Percentiles rank a stretch among this genome's conserved stretches.
Conservation (phyloP, 1,140 invertebrate species). For the Apis laboriosa region DNA sequence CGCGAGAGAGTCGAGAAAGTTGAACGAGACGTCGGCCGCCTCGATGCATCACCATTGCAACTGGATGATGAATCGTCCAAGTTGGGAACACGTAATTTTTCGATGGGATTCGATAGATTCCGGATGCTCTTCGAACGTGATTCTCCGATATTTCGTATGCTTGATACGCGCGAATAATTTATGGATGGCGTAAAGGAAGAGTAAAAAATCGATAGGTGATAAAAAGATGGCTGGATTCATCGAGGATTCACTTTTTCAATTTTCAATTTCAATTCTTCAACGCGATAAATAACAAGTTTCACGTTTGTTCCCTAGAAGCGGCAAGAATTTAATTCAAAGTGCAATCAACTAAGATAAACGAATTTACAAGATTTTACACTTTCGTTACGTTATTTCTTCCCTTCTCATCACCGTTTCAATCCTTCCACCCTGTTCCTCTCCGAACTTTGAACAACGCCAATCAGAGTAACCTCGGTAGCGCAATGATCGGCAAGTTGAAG, state of each 20-base stretch:
- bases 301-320: background rate
- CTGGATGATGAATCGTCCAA: background rate
- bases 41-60: too few species aligned
- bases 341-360: constrained; percentile 11
- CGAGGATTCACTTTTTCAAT: background rate
- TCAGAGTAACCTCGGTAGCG: background rate
- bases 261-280: background rate
- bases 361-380: constrained; percentile 33
- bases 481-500: background rate
- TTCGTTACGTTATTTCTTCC: too few species aligned
- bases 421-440: background rate
- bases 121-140: background rate
- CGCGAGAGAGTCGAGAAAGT: background rate
- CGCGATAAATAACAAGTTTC: background rate
- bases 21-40: background rate
- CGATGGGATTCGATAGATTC: background rate
- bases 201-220: too few species aligned
- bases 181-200: too few species aligned
- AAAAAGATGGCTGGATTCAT: background rate
- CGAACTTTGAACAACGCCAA: background rate
- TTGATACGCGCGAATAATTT: background rate
- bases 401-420: background rate
- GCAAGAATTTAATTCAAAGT: constrained; percentile 21
- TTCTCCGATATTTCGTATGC: background rate
- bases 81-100: constrained; percentile 11